Evolutionary conservation across 2,797 vertebrate genomes (phyloP).

Genomic region (Cyclopterus lumpus): DNA sequence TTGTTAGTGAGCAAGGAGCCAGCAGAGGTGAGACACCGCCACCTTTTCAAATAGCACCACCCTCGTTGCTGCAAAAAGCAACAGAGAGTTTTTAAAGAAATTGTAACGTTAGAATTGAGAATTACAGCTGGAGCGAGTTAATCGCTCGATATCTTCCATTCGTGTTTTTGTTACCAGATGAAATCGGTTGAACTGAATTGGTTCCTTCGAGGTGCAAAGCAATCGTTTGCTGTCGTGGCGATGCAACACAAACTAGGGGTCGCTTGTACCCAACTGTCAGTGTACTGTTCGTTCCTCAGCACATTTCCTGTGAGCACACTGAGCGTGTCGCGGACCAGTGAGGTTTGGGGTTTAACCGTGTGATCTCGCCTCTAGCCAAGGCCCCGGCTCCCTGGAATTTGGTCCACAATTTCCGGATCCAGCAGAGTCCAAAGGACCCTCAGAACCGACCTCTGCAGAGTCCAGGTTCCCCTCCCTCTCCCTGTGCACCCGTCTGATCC

Average conservation of each 20-base stretch:
- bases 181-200: neutral
- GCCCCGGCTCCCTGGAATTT: conserved; percentile 77
- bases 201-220: neutral
- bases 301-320: conserved; percentile 19
- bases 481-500: conserved; percentile 41
- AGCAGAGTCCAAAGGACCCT: conserved; percentile 65
- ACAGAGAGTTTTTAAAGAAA: neutral
- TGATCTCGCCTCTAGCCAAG: conserved; percentile 74
- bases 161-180: neutral
- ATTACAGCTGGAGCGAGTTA: neutral
- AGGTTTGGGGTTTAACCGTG: conserved; percentile 56
- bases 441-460: conserved; percentile 63
- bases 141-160: neutral
- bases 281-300: neutral
- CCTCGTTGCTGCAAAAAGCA: neutral
- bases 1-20: conserved; percentile 1
- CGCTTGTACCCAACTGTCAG: neutral
- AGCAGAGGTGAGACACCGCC: conserved; percentile 2
- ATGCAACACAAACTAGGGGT: neutral
- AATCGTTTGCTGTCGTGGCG: neutral
- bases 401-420: conserved; percentile 79
- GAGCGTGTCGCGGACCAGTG: neutral
- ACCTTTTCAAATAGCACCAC: neutral
- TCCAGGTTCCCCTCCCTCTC: conserved; percentile 66
- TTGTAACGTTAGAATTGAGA: neutral